phyloP scores from a whole-genome alignment of 2,888 invertebrate species.

The Hirtodrosophila histrioides region DNA sequence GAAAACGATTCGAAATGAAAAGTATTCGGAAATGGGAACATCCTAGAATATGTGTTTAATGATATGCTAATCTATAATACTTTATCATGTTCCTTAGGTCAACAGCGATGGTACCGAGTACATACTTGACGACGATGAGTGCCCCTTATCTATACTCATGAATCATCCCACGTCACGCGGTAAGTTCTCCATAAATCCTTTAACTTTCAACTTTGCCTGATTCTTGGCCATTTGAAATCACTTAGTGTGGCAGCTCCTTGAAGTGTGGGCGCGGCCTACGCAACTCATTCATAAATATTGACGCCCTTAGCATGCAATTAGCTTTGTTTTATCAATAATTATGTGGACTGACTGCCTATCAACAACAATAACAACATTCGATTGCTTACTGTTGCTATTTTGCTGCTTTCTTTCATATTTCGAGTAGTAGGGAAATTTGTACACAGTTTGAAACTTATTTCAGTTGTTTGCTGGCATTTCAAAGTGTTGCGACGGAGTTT shows the following conservation, averaged over 20 bases:
- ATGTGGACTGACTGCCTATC: constrained; percentile 58
- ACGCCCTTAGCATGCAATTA: constrained; percentile 68
- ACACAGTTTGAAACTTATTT: constrained; percentile 27
- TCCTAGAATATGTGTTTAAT: too few species aligned
- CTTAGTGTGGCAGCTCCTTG: constrained; percentile 51
- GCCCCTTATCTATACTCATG: constrained; percentile 97
- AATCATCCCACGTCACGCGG: constrained; percentile 94
- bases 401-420: constrained; percentile 39
- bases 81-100: constrained; percentile 83
- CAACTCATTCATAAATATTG: constrained; percentile 60
- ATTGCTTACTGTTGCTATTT: constrained; percentile 57
- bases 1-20: too few species aligned
- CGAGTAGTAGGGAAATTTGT: constrained; percentile 17
- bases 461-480: constrained; percentile 59
- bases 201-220: constrained; percentile 34
- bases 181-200: constrained; percentile 85
- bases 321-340: constrained; percentile 83
- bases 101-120: constrained; percentile 92
- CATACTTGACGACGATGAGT: constrained; percentile 98
- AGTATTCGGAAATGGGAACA: too few species aligned
- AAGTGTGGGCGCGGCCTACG: constrained; percentile 9
- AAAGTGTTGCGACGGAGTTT: constrained; percentile 22
- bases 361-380: constrained; percentile 31
- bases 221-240: constrained; percentile 66
- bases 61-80: constrained; percentile 2